Percentiles rank a stretch among this genome's conserved stretches.
Evolutionary conservation across 1,140 invertebrate genomes (phyloP).

Genomic region (Tribolium castaneum): DNA sequence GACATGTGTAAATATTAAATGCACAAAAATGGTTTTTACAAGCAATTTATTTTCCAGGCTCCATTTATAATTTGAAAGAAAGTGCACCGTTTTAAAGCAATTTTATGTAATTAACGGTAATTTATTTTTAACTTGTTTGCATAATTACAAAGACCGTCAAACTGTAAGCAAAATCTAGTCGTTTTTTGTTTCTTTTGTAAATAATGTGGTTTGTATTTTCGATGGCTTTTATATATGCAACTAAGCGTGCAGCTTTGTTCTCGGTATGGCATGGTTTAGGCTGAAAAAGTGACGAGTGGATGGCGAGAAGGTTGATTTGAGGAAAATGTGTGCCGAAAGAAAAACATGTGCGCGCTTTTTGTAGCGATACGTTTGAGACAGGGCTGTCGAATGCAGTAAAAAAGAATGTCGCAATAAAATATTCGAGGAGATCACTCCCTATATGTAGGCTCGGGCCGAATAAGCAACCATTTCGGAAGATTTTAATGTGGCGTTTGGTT

Average conservation of each 20-base stretch:
- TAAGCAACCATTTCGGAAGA: constrained; percentile 17
- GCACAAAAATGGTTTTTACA: no score
- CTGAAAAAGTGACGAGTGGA: neutral
- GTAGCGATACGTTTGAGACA: constrained; percentile 12
- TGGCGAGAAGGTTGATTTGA: neutral
- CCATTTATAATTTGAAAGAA: no score
- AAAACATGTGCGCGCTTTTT: neutral
- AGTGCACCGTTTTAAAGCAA: no score
- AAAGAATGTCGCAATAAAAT: constrained; percentile 29
- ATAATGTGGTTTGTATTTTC: neutral
- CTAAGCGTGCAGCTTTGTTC: neutral
- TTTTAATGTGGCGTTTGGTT: neutral
- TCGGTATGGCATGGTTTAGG: neutral
- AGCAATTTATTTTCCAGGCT: no score
- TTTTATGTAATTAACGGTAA: no score
- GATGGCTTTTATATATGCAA: neutral
- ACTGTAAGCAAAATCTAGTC: no score
- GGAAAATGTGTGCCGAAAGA: neutral
- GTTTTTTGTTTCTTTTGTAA: neutral
- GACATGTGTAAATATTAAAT: no score
- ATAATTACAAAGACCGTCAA: no score
- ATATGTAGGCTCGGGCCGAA: neutral
- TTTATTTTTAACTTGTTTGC: no score
- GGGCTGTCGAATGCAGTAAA: constrained; percentile 5
- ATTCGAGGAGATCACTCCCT: neutral